phyloP scores from a whole-genome alignment of 2,113 vertebrate genomes.

The Passer domesticus region DNA sequence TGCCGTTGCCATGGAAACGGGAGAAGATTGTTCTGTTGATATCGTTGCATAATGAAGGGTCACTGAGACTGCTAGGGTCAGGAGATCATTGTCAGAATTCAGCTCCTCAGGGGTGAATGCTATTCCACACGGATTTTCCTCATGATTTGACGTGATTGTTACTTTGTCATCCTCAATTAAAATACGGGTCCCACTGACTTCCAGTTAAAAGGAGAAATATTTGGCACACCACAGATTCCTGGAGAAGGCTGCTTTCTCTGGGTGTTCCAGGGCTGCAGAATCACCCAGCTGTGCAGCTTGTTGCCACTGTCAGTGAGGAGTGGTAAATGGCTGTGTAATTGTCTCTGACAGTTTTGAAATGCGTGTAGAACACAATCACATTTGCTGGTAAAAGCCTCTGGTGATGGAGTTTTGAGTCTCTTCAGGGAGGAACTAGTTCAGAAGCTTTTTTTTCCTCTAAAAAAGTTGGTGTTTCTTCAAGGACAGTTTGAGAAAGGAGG shows the following conservation, averaged over 20 bases:
- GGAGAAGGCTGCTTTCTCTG: background rate
- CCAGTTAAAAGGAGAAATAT: background rate
- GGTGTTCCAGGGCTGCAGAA: background rate
- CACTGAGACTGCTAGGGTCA: background rate
- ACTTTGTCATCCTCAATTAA: background rate
- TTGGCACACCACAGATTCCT: background rate
- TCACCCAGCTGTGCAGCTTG: background rate
- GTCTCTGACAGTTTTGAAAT: background rate
- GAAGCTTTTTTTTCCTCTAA: background rate
- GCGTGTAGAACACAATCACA: background rate
- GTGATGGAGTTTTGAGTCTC: background rate
- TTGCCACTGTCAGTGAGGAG: background rate
- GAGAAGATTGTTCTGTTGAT: background rate
- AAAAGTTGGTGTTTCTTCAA: background rate
- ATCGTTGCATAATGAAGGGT: conserved; percentile 10
- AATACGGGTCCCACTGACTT: background rate
- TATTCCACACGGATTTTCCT: background rate
- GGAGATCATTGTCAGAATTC: conserved; percentile 5
- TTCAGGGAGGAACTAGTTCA: background rate
- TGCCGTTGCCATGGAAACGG: conserved; percentile 16
- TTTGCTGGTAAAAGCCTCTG: background rate
- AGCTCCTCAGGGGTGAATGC: background rate
- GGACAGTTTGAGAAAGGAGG: background rate
- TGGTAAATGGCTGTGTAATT: background rate
- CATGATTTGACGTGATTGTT: background rate